These are phyloP conservation scores for Thomomys bottae DNA, from an alignment of 2,113 vertebrate genomes.

Conservation along the genomic window DNA sequence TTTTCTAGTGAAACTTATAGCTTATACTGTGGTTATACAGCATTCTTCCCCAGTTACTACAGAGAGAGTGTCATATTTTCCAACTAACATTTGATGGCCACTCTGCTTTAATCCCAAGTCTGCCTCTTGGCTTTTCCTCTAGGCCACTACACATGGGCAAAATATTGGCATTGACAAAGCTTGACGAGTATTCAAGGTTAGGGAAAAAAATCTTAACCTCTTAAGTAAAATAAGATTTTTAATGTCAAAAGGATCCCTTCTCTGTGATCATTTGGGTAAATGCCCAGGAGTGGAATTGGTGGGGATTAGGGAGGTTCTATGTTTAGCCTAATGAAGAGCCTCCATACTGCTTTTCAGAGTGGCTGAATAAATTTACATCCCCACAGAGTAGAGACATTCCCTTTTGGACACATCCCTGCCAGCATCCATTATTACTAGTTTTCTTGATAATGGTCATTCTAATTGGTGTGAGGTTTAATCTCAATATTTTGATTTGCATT, in stretches of 20 bases:
- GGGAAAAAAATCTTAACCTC: not conserved
- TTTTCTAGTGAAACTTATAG: not conserved
- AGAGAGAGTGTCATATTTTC: not conserved
- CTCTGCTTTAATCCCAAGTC: not conserved
- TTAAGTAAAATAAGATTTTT: constrained; percentile 14
- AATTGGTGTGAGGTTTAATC: no score
- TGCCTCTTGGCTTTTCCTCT: not conserved
- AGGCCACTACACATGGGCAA: not conserved
- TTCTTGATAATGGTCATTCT: no score
- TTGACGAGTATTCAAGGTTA: not conserved
- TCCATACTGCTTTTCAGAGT: no score
- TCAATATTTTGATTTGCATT: no score
- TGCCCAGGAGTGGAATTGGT: no score
- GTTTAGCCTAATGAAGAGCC: no score
- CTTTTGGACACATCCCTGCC: no score
- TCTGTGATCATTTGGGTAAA: no score
- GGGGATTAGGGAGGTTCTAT: no score
- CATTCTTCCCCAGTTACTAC: not conserved
- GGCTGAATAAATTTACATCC: no score
- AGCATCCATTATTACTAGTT: no score
- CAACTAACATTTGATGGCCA: not conserved
- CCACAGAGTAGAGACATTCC: no score
- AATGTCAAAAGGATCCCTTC: not conserved
- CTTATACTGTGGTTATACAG: not conserved
- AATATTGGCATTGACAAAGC: not conserved